Percentiles rank a stretch among this genome's conserved stretches.
Evolutionary conservation across 2,888 invertebrate genomes (phyloP).

Genomic region (Clostera curtula): DNA sequence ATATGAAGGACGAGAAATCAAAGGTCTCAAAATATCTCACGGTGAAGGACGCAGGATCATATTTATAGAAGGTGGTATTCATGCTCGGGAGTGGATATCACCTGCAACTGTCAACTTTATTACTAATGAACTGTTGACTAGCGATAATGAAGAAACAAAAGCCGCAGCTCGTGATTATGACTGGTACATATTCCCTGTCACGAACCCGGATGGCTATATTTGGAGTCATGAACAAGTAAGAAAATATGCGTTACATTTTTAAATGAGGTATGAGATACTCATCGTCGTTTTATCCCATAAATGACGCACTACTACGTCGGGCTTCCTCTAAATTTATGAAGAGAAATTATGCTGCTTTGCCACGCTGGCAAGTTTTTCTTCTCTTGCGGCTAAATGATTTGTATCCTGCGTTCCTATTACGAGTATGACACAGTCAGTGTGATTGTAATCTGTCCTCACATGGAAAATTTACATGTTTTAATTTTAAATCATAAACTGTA

Average conservation of each 20-base stretch:
- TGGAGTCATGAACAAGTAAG: constrained; percentile 78
- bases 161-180: constrained; percentile 78
- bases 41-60: constrained; percentile 39
- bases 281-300: no score
- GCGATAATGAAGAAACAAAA: constrained; percentile 62
- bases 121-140: constrained; percentile 79
- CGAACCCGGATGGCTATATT: constrained; percentile 84
- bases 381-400: no score
- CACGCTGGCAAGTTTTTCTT: no score
- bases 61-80: constrained; percentile 72
- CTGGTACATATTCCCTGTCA: constrained; percentile 84
- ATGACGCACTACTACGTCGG: no score
- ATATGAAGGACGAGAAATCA: constrained; percentile 56
- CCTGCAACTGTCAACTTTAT: constrained; percentile 79
- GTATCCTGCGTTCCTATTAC: no score
- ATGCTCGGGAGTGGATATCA: constrained; percentile 85
- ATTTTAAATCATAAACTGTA: no score
- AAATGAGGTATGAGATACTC: no score
- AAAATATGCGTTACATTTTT: constrained; percentile 6
- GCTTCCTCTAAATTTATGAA: no score
- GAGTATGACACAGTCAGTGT: no score
- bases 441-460: no score
- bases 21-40: constrained; percentile 55
- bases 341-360: no score
- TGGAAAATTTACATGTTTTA: no score